phyloP scores from a whole-genome alignment of 2,797 vertebrate genomes.

The Coendou prehensilis region DNA sequence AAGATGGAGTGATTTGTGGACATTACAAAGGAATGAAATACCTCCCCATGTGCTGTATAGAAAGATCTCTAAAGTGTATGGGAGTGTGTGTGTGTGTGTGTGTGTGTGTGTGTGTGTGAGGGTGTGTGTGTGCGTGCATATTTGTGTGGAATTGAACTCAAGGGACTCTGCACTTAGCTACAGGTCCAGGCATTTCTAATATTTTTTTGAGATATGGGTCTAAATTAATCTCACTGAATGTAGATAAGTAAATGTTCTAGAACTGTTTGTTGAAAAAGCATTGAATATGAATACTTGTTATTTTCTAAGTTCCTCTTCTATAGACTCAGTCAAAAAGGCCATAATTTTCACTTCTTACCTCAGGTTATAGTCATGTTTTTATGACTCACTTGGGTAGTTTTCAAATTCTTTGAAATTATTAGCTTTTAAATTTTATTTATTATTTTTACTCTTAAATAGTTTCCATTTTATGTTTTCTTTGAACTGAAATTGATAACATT shows the following conservation, averaged over 20 bases:
- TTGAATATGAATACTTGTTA: no score
- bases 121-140: neutral
- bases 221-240: neutral
- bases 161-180: neutral
- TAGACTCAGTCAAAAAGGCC: neutral
- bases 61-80: neutral
- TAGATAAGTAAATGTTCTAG: neutral
- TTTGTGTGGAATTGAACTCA: neutral
- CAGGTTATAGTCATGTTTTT: neutral
- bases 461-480: neutral
- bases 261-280: neutral
- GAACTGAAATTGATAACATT: neutral
- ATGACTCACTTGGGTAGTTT: neutral
- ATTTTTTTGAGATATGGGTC: neutral
- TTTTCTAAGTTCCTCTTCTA: neutral
- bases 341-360: neutral
- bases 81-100: neutral
- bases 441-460: neutral
- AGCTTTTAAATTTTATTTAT: neutral
- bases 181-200: neutral
- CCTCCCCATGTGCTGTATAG: neutral
- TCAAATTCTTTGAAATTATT: neutral
- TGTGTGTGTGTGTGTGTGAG: no score
- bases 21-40: neutral
- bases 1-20: neutral